Evolutionary conservation across 2,797 vertebrate genomes (phyloP).

Genomic region (Poeciliopsis paucimaculata): DNA sequence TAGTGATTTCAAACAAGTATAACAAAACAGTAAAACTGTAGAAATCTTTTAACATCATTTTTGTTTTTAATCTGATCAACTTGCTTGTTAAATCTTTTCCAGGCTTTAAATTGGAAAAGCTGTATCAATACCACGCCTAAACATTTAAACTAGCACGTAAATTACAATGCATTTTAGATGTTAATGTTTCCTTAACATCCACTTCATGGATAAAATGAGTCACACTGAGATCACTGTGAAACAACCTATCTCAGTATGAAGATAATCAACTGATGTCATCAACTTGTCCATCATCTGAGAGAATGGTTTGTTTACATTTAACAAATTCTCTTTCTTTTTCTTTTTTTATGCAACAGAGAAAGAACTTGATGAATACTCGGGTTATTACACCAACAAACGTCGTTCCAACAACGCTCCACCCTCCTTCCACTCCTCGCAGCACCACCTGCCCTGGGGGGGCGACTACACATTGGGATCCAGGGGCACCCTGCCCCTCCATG

Average conservation of each 20-base stretch:
- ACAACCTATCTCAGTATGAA: background rate
- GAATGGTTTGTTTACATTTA: background rate
- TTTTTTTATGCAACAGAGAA: slow-evolving; percentile 79
- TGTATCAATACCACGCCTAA: background rate
- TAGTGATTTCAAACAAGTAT: background rate
- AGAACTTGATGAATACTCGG: slow-evolving; percentile 88
- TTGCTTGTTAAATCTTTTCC: background rate
- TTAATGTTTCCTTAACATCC: background rate
- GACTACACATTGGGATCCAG: slow-evolving; percentile 79
- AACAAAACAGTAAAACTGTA: background rate
- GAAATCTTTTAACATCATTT: background rate
- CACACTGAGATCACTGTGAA: background rate
- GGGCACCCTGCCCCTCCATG: slow-evolving; percentile 86
- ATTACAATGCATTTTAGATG: background rate
- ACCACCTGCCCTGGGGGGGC: slow-evolving; percentile 78
- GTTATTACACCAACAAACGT: slow-evolving; percentile 72
- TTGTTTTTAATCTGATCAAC: background rate
- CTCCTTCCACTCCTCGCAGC: slow-evolving; percentile 82
- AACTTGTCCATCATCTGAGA: background rate
- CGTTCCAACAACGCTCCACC: slow-evolving; percentile 68
- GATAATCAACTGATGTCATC: background rate
- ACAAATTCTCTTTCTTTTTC: background rate
- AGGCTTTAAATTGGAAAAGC: background rate
- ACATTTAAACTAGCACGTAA: background rate
- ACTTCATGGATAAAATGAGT: background rate